Base-by-base conservation (phyloP, 53 echinoderm and acorn worm genomes). In the Crossaster papposus region DNA sequence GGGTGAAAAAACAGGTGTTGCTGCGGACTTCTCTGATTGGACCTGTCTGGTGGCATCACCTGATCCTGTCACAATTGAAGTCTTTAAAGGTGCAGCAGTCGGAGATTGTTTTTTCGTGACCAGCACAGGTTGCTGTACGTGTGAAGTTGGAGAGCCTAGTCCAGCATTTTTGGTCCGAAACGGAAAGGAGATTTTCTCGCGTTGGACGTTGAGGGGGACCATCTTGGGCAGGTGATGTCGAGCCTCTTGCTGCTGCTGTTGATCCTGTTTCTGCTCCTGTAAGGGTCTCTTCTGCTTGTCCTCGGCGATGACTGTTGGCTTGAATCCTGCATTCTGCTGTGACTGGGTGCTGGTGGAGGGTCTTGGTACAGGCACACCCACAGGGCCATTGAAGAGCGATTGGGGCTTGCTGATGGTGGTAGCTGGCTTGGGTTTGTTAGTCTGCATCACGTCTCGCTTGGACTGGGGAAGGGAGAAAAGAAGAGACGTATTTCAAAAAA, bases 171-270 rank as follows among this genome's bases (percentile, higher is more conserved):
- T 74, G 36, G 58, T 38, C 26, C 76, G 77, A 58, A 93, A 82
- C 33, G 77, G 83, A 80, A 96, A 94, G 31, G 94, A 93, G 4
- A 96, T 33, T 62, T 94, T 96, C 54, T 83, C 89, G 12, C 96
- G 86, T 64, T 95, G 89, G 1, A 81, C 58, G 3, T 94, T 90
- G 4, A 92, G 91, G 1, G 94, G 92, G 17, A 73, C 73, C 24
- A 78, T 89, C 38, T 82, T 84, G 64, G 94, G 90, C 34, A 94
- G 35, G 73, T 82, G 90, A 33, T 94, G 94, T 51, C 51, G 88
- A 29, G 92, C 79, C 28, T 90, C 81, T 7, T 91, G 77, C 31
- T 83, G 68, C 54, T 82, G 79, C 52, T 81, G 89, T 55, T 90
- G 90, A 0, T 85, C 90, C 72, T 80, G 90, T 72, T 88, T 87